Evolutionary conservation across 2,797 vertebrate species (phyloP), one percentile per base, ranked within the genome.

Genomic region (Benthosema pterotum): DNA sequence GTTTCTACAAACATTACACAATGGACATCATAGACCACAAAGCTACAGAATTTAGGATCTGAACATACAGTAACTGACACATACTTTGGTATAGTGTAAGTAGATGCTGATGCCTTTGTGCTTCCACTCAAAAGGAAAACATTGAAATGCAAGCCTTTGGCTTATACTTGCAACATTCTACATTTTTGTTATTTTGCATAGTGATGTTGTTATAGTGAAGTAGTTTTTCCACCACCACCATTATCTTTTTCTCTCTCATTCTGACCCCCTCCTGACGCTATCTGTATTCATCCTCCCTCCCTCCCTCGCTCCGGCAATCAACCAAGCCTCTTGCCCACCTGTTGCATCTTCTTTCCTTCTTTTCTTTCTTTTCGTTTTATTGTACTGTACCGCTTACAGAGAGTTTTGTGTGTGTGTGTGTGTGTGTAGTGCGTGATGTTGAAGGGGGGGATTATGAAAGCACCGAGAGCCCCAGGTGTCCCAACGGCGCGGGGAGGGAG

Each of bases 381-480:
- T 15, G 25, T 38, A 22, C 52, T 15, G 25, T 38, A n/a, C 14
- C 22, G 14, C 25, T 25, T 28, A 7, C 17, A 19, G 3, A 51
- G 13, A 17, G 1, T 11, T 1, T 7, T 22, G 18, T 52, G 51
- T 22, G 18, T 7, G 7, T 32, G 15, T 16, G n/a, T 42, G n/a
- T 55, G 28, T 55, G 28, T 42, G 28, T 17, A 15, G 32, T 32
- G 7, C 22, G 4, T n/a, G 5, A 8, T 18, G 11, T 3, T 9
- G 28, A 11, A 18, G 3, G 47, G 17, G 38, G 1, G n/a, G 11
- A 6, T 15, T 2, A 32, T 25, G 4, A 72, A 56, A 73, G 63
- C 57, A 42, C 55, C 9, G 60, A 68, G 63, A 72, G 65, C 63
- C 65, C 61, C 79, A 83, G 82, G 77, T 87, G 80, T 77, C 64